Base-by-base conservation (phyloP, 2,797 vertebrate genomes). In the Passerculus sandwichensis region DNA sequence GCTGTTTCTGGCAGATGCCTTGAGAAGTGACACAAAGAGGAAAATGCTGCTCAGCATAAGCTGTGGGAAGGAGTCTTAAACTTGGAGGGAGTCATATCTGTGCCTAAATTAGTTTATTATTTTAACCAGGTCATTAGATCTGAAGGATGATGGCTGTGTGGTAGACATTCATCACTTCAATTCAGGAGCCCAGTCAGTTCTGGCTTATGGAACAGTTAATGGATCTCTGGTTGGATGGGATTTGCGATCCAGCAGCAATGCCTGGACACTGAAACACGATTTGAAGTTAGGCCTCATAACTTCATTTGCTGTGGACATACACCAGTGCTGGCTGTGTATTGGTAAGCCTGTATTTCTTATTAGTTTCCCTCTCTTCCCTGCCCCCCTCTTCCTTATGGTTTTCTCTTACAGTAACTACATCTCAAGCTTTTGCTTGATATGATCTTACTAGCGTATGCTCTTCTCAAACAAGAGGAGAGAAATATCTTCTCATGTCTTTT, bases 91-190 rank as follows among this genome's bases (percentile, higher is more conserved):
- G 76, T 81, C 30, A 17, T 88, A 61, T 27, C 25, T 73, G 34
- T 61, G 76, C 95, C 61, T 71, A 38, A 82, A 48, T 66, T 16
- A 6, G 19, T 75, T 88, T 81, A 29, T 59, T 53, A 56, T 91
- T 73, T 60, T 71, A 48, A 91, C 44, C 96, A 99, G 99, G 97
- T 97, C 97, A 47, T 97, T 99, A 94, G 99, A 99, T 96, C 98
- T 97, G 87, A 98, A 98, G 93, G 98, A 99, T 38, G 99, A 99
- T 29, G 99, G 99, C 89, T 99, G 99, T 51, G 99, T 99, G 1
- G 99, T 99, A 45, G 99, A 99, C 77, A 98, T 99, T 96, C 99
- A 99, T 92, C 99, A 99, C 92, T 99, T 99, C 93, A 99, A 99
- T 97, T 98, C 99, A 0, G 99, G 99, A 29, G 97, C 99, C 0